These are phyloP conservation scores for Ctenosaura bakeri DNA, from an alignment of 2,797 vertebrate species.

Conservation along the genomic window DNA sequence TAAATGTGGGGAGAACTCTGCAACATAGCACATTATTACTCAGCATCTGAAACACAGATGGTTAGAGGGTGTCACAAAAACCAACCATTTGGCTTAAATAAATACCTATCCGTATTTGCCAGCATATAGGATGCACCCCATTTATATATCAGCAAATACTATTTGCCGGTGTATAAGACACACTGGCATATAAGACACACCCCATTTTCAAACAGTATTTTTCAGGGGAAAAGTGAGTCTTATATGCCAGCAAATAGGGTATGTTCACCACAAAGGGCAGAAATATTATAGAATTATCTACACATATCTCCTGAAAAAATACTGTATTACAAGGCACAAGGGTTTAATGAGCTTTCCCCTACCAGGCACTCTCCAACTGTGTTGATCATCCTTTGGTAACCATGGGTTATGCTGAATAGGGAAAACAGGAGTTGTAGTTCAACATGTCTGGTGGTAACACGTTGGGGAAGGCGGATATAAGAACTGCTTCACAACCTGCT, in stretches of 20 bases:
- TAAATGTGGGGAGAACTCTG: neutral
- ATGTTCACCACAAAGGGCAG: neutral
- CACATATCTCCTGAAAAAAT: neutral
- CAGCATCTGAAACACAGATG: slow-evolving; percentile 7
- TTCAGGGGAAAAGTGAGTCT: too few relatives aligned
- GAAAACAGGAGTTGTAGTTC: neutral
- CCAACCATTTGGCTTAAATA: neutral
- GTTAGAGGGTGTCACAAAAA: neutral
- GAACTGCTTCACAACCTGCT: neutral
- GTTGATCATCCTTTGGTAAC: neutral
- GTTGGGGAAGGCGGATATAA: neutral
- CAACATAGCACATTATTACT: rapidly evolving
- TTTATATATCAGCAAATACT: too few relatives aligned
- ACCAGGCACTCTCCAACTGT: neutral
- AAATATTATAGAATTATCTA: neutral
- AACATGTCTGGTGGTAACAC: neutral
- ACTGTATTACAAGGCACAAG: neutral
- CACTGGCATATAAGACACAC: too few relatives aligned
- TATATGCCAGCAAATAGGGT: too few relatives aligned
- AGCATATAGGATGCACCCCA: too few relatives aligned
- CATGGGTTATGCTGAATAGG: neutral
- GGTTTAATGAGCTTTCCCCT: neutral
- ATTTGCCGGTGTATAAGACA: too few relatives aligned
- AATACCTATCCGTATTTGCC: neutral
- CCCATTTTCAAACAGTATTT: too few relatives aligned